Evolutionary conservation across 2,888 invertebrate genomes (phyloP), one percentile per base, ranked within the genome.

Genomic region (Orthosia cruda): DNA sequence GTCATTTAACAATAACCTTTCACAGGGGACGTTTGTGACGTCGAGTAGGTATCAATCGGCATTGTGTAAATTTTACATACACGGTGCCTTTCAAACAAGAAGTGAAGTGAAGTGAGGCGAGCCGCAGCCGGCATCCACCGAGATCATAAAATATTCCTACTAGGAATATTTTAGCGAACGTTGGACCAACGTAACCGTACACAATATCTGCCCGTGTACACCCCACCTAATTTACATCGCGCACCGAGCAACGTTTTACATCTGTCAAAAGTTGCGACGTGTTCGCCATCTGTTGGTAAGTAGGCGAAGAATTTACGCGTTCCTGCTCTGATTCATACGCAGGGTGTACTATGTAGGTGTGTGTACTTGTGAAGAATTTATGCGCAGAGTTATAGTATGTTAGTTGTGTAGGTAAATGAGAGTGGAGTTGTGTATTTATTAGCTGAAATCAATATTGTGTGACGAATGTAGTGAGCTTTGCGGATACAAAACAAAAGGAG

Each of bases 201-300:
- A 59, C 2, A 78, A 58, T 83, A 1, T 1, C 0, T 0, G 0
- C 4, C 65, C 88, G 88, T 92, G 70, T 90, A 80, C 87, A 80
- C 59, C 15, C 73, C 45, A 45, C 52, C 81, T 87, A 89, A 87
- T 91, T 92, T 90, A 93, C 91, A 90, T 91, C 88, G 87, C 89
- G 88, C 78, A 66, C 76, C 76, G 58, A 87, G 86, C 88, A 85
- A 87, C 90, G 89, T 90, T 92, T 90, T 91, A 91, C 93, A 92
- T 93, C 91, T 93, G 93, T 93, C 94, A 94, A 93, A 94, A 92
- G 90, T 93, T 90, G 77, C 89, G 88, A 87, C 91, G 89, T 90
- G 90, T 71, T 90, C 90, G 87, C 91, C 88, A 89, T 85, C 85
- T 88, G 89, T 88, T 90, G 84, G 88, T 91, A 91, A 91, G 91